A percentile compares a stretch with the other conserved stretches of the same genome.
Evolutionary conservation across 2,113 vertebrate species (phyloP).

Genomic region (Actenoides lindsayi): DNA sequence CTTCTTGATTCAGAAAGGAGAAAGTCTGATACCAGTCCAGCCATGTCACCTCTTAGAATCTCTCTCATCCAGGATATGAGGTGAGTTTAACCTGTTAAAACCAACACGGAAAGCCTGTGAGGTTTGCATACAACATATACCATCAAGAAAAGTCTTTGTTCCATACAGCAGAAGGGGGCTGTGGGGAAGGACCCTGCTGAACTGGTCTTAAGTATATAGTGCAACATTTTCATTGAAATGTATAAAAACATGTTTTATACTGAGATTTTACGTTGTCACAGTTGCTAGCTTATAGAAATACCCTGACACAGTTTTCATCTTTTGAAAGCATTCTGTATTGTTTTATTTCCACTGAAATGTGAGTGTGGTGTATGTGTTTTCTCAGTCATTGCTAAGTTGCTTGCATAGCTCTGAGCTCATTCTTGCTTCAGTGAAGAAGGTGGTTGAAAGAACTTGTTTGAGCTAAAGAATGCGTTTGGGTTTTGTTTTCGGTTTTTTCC

Average conservation of each 20-base stretch:
- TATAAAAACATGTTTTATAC: background rate
- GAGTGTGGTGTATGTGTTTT: background rate
- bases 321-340: background rate
- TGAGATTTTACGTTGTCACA: background rate
- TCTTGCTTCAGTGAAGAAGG: background rate
- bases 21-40: slow-evolving; percentile 89
- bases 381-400: background rate
- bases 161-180: background rate
- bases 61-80: slow-evolving; percentile 98
- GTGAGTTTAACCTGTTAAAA: slow-evolving; percentile 70
- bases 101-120: background rate
- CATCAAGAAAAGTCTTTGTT: background rate
- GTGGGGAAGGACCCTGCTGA: background rate
- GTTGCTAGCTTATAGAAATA: background rate
- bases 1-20: slow-evolving; percentile 93
- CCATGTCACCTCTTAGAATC: slow-evolving; percentile 90
- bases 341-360: background rate
- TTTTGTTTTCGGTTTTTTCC: background rate
- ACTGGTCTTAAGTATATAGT: background rate
- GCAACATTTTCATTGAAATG: background rate
- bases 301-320: background rate
- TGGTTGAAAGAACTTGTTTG: background rate
- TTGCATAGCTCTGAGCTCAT: background rate
- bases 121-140: background rate
- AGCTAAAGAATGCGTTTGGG: background rate